Conservation (phyloP, 2,797 vertebrate genomes). For the Chelmon rostratus region DNA sequence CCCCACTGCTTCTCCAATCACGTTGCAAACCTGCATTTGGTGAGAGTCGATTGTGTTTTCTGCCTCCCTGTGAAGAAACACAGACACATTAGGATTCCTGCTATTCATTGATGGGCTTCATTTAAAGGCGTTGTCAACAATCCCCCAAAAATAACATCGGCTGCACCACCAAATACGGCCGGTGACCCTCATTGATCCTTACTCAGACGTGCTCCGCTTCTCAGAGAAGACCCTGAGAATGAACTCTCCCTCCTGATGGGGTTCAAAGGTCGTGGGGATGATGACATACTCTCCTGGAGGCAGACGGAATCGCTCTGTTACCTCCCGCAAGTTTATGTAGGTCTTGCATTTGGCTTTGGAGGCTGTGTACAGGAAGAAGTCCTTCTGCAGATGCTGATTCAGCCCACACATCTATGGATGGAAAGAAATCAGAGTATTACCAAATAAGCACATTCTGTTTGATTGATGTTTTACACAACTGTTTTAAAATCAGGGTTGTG, state of each 20-base stretch:
- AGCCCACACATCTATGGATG: conserved; percentile 88
- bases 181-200: conserved; percentile 73
- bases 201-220: conserved; percentile 95
- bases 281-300: conserved; percentile 94
- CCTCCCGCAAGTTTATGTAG: conserved; percentile 97
- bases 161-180: not conserved
- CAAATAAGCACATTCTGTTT: no score
- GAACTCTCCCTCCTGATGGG: conserved; percentile 95
- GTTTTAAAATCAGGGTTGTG: no score
- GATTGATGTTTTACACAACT: no score
- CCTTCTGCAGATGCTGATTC: conserved; percentile 93
- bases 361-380: conserved; percentile 96
- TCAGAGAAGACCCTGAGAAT: conserved; percentile 98
- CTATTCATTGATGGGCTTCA: not conserved
- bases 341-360: conserved; percentile 94
- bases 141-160: not conserved
- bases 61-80: conserved; percentile 83
- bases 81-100: conserved; percentile 17
- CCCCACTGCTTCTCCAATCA: not conserved
- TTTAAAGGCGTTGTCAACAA: conserved; percentile 12
- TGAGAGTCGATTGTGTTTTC: conserved; percentile 88
- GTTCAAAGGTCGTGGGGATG: conserved; percentile 94
- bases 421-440: not conserved
- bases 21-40: conserved; percentile 85
- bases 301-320: conserved; percentile 93